Conservation (phyloP, 2,888 invertebrate genomes). For the Helleia helle region DNA sequence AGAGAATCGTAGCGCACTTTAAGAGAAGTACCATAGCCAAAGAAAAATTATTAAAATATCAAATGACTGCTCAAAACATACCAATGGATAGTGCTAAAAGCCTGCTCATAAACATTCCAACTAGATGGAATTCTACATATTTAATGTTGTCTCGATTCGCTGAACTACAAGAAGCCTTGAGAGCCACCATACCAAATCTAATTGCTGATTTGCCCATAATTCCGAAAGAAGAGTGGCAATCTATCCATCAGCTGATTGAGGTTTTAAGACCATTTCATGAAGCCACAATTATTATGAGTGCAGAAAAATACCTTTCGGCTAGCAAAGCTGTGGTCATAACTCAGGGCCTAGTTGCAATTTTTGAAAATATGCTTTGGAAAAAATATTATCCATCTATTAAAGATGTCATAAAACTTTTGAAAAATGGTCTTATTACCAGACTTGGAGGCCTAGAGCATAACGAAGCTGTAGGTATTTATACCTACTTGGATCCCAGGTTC, state of each 20-base stretch:
- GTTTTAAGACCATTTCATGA: too few species aligned
- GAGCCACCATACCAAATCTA: slow-evolving; percentile 9
- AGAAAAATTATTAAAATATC: slow-evolving; percentile 17
- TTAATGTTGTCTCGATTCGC: background rate
- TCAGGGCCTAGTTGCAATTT: slow-evolving; percentile 1
- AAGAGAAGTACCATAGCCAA: slow-evolving; percentile 22
- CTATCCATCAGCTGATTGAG: background rate
- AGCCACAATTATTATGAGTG: too few species aligned
- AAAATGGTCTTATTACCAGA: background rate
- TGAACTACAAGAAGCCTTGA: background rate
- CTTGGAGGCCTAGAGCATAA: slow-evolving; percentile 1
- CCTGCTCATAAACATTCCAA: too few species aligned
- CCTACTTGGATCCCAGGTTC: slow-evolving; percentile 11
- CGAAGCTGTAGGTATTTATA: slow-evolving; percentile 4
- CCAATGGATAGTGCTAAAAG: too few species aligned
- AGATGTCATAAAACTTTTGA: background rate
- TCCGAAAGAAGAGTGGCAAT: slow-evolving; percentile 6
- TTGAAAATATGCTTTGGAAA: background rate
- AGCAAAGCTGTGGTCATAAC: slow-evolving; percentile 10
- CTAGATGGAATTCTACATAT: slow-evolving; percentile 3
- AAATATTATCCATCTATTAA: background rate
- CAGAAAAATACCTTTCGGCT: too few species aligned
- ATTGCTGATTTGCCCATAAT: slow-evolving; percentile 4
- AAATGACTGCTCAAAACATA: too few species aligned
- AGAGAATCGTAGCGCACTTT: slow-evolving; percentile 18